A percentile compares a stretch with the other conserved stretches of the same genome.
phyloP scores from a whole-genome alignment of 1,140 invertebrate species.

The Andrena cerasifolii region DNA sequence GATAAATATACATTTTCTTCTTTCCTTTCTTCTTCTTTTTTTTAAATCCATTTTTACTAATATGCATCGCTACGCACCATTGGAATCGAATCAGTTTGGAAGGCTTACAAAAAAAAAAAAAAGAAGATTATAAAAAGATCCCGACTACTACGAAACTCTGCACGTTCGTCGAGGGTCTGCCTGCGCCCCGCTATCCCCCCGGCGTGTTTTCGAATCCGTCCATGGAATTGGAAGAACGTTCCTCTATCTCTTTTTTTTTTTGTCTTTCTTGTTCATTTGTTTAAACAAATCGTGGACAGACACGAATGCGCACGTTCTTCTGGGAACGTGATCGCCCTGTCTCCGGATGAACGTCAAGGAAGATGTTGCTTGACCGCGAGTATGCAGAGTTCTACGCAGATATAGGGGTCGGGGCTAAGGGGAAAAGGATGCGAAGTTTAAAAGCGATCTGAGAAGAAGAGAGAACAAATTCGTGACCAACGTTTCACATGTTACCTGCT shows the following conservation, averaged over 20 bases:
- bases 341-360: neutral
- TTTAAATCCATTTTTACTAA: slow-evolving; percentile 50
- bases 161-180: slow-evolving; percentile 2
- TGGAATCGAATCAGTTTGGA: slow-evolving; percentile 63
- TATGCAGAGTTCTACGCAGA: neutral
- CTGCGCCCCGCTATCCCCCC: neutral
- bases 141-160: slow-evolving; percentile 33
- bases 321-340: neutral
- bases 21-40: slow-evolving; percentile 31
- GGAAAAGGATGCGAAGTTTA: neutral
- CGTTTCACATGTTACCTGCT: slow-evolving; percentile 12
- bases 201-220: neutral
- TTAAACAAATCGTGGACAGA: neutral
- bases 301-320: neutral
- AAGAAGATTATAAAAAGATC: slow-evolving; percentile 9
- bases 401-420: too few species aligned
- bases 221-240: neutral
- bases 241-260: too few species aligned
- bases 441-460: slow-evolving; percentile 11
- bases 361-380: neutral
- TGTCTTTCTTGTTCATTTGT: neutral
- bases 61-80: slow-evolving; percentile 71
- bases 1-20: slow-evolving; percentile 61
- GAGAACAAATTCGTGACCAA: slow-evolving; percentile 17
- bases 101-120: slow-evolving; percentile 26